Percentiles rank a stretch among this genome's conserved stretches.
These are phyloP conservation scores for Polyodon spathula DNA, from an alignment of 2,113 vertebrate species.

Conservation along the genomic window DNA sequence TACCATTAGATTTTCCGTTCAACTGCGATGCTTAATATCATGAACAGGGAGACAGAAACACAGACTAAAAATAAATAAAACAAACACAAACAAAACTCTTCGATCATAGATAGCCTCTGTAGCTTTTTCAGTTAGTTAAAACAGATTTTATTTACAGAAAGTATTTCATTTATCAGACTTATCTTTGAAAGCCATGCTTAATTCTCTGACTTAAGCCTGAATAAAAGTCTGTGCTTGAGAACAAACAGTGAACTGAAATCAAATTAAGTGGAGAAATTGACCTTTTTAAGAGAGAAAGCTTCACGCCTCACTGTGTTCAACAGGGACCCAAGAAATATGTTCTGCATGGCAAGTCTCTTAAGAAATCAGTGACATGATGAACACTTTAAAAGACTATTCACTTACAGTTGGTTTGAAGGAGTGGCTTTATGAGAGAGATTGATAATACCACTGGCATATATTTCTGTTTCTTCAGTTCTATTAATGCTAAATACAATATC, in stretches of 20 bases:
- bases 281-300: conserved; percentile 24
- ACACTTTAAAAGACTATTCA: no score
- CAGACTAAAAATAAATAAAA: no score
- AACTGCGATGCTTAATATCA: no score
- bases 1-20: no score
- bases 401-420: no score
- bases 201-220: conserved; percentile 20
- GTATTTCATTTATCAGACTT: conserved; percentile 16
- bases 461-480: no score
- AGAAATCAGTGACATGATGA: not conserved
- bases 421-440: no score
- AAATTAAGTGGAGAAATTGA: conserved; percentile 35
- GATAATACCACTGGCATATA: no score
- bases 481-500: no score
- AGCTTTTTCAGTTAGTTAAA: conserved; percentile 7
- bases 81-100: no score
- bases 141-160: conserved; percentile 8
- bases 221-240: conserved; percentile 35
- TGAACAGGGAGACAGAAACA: no score
- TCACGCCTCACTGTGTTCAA: conserved; percentile 1
- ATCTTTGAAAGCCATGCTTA: conserved; percentile 22
- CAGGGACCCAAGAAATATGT: not conserved
- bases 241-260: conserved; percentile 30
- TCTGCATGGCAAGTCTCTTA: not conserved
- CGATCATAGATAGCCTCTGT: not conserved